Base-by-base conservation (phyloP, 2,888 invertebrate species). In the Augiades crinisus region DNA sequence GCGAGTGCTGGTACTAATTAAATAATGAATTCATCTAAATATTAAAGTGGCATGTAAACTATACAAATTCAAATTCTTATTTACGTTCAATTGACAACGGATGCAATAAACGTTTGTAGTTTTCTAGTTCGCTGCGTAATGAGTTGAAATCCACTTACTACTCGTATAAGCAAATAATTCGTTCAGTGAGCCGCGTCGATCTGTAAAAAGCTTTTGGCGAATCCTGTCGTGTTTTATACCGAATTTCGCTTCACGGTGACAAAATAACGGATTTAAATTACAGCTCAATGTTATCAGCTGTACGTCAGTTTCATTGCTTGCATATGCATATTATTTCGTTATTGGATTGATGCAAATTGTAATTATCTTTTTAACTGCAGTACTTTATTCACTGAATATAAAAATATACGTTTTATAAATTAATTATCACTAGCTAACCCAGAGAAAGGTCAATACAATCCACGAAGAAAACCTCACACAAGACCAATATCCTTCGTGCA, bases 211-310 rank as follows among this genome's bases (percentile, higher is more conserved):
- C 69, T 68, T 69, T 68, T 64, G 60, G 34, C 55, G 54, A 60
- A 66, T 68, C 62, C 62, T 54, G 54, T 61, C 55, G 58, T 68
- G 67, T 73, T 75, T 74, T 68, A 69, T 63, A 62, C 61, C 57
- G 57, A 62, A 64, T 65, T 64, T 62, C 60, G 38, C 61, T 72
- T 70, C 66, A 60, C 57, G 55, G 43, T 62, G 49, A 53, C 54
- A 55, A 58, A 59, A 61, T 49, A 52, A 34, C 31, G 40, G 47
- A 34, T 41, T 49, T 41, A 41, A 49, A 49, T 49, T 24, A 34
- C 34, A 12, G 24, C 34, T 41, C 13, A 34, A 33, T 34, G 17
- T 41, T 49, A 49, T 49, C 41, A 34, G 13, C 27, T 49, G 34
- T 33, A 34, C 16, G 49, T 41, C 41, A 41, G 24, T 49, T 22